Conservation (phyloP, 2,888 invertebrate genomes). For the Elysia crispata region DNA sequence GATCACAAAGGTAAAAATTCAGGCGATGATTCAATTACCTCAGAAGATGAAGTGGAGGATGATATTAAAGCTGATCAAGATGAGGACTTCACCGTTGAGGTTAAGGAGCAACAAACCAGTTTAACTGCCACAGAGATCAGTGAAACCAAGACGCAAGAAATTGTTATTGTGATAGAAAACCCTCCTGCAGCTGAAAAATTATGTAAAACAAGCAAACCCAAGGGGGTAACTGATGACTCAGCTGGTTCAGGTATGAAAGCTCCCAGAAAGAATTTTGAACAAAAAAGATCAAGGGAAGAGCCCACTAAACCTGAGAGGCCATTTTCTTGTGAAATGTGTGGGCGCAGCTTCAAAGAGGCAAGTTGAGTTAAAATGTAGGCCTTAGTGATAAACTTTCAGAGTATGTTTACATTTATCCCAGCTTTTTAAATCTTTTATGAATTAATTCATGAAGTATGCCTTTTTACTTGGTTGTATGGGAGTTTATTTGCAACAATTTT, state of each 20-base stretch:
- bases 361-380: too few relatives aligned
- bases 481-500: too few relatives aligned
- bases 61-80: conserved; percentile 57
- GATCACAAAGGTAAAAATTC: conserved; percentile 60
- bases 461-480: too few relatives aligned
- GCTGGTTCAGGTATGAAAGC: conserved; percentile 14
- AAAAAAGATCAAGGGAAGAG: conserved; percentile 15
- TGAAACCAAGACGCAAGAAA: neutral
- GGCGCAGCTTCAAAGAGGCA: conserved; percentile 69
- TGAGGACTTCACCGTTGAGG: conserved; percentile 48
- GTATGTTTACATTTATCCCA: too few relatives aligned
- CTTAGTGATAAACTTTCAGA: too few relatives aligned
- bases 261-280: conserved; percentile 35
- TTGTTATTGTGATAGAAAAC: neutral
- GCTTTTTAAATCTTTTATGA: too few relatives aligned
- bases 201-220: too few relatives aligned
- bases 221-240: conserved; percentile 14
- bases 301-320: conserved; percentile 40
- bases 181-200: neutral
- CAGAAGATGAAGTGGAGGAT: conserved; percentile 53
- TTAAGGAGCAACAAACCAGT: conserved; percentile 6
- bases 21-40: conserved; percentile 54
- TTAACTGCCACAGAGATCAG: neutral
- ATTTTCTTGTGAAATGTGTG: conserved; percentile 64
- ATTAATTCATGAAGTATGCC: too few relatives aligned